phyloP scores from a whole-genome alignment of 92 coral and sea anemone genomes.

The Phenganax marumi region DNA sequence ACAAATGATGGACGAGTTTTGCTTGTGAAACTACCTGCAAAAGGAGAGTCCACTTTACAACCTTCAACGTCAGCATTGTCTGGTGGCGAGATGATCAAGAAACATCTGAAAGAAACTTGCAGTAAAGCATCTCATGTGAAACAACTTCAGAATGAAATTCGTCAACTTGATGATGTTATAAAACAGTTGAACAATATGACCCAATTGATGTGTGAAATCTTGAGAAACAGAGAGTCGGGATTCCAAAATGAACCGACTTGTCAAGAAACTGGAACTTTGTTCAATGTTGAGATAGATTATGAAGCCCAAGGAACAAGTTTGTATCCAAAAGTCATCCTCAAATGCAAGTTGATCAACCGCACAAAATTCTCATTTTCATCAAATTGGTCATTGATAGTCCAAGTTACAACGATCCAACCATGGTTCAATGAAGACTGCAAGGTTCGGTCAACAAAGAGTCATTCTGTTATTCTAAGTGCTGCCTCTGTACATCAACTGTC shows the following conservation, averaged over 20 bases:
- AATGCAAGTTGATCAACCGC: background rate
- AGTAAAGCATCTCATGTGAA: background rate
- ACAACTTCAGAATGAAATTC: conserved; percentile 1
- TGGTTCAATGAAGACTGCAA: conserved; percentile 32
- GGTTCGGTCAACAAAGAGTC: background rate
- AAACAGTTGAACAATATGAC: conserved; percentile 24
- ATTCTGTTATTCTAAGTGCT: conserved; percentile 7
- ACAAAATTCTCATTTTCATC: conserved; percentile 24
- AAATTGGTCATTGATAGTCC: conserved; percentile 35
- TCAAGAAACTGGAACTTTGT: conserved; percentile 14
- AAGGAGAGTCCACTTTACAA: background rate
- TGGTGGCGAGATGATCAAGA: conserved; percentile 19
- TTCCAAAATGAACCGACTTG: background rate
- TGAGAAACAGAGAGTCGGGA: conserved; percentile 5
- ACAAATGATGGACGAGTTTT: conserved; percentile 24
- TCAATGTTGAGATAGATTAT: conserved; percentile 19
- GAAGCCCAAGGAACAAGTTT: conserved; percentile 10
- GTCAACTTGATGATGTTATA: conserved; percentile 32
- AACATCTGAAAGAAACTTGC: conserved; percentile 18
- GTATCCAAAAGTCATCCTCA: conserved; percentile 20
- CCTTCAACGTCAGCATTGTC: background rate
- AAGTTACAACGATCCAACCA: conserved; percentile 17
- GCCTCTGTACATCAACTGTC: conserved; percentile 17
- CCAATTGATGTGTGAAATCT: conserved; percentile 15
- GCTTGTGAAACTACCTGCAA: conserved; percentile 10